Base-by-base conservation (phyloP, 2,888 invertebrate species). In the Agrotis exclamationis region DNA sequence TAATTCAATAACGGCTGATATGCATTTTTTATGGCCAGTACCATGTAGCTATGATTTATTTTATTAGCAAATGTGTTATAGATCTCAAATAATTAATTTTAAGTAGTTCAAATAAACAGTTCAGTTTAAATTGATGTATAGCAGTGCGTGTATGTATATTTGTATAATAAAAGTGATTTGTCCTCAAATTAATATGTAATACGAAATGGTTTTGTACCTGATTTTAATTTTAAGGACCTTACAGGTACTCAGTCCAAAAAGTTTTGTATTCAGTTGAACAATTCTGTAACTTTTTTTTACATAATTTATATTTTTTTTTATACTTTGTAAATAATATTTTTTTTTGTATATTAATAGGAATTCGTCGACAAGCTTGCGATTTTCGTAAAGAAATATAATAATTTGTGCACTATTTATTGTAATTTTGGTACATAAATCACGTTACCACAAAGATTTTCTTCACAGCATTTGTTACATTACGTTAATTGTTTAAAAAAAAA, bases 81-180 rank as follows among this genome's bases (percentile, higher is more conserved):
- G 80, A 80, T 80, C 80, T 80, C 80, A 80, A 79, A 70, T 74
- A 70, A 44, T 72, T 74, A 68, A 33, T 18, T 54, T 50, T 79
- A 63, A 60, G 63, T 80, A 80, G 63, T 60, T 58, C 45, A 76
- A 75, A 22, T 66, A 39, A 54, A 56, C 22, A 44, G 33, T 70
- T 59, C 70, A 24, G 76, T 76, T 66, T 70, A 47, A 56, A 63
- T 69, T 6, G 22, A 47, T 53, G 22, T 79, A 16, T 54, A 76
- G 51, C 33, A 51, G 20, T 50, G 22, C 14, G 56, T 18, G 45
- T 39, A 39, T 58, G 22, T 62, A 22, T 28, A 28, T 28, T n/a
- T 54, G 20, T 39, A 33, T 60, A 39, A 56, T 50, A 1, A 62
- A 44, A 50, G 28, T 48, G 11, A 22, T 53, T 44, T 33, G 6